These are phyloP conservation scores for Megaceryle alcyon DNA, from an alignment of 2,797 vertebrate genomes.

Conservation along the genomic window DNA sequence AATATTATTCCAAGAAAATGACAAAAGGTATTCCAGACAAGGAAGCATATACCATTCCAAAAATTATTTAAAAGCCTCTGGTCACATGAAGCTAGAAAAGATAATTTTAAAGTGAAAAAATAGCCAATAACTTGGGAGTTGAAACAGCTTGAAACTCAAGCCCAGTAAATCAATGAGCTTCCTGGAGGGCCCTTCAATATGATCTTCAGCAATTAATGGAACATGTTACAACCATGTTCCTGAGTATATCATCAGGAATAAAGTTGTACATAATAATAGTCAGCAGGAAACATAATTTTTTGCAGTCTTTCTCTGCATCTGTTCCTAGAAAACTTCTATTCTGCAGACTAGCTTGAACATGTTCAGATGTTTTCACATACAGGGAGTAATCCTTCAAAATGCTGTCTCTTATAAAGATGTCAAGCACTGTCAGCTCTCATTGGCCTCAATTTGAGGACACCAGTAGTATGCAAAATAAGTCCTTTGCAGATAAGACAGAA, in stretches of 20 bases:
- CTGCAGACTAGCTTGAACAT: not conserved
- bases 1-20: constrained; percentile 6
- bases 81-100: not conserved
- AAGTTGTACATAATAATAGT: not conserved
- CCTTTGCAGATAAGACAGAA: not conserved
- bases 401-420: not conserved
- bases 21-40: constrained; percentile 17
- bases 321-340: not conserved
- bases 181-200: not conserved
- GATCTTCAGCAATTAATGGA: constrained; percentile 20
- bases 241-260: not conserved
- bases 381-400: not conserved
- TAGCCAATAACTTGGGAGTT: not conserved
- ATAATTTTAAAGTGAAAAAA: constrained; percentile 9
- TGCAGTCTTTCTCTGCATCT: not conserved
- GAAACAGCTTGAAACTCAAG: constrained; percentile 1
- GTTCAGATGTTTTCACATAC: not conserved
- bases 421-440: not conserved
- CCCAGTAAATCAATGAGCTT: not conserved
- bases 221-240: not conserved
- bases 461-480: not conserved
- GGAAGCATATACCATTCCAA: not conserved
- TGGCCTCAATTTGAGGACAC: not conserved
- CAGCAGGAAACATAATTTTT: not conserved
- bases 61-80: not conserved